Conservation (phyloP, 2,888 invertebrate species). For the Epirrita christyi region DNA sequence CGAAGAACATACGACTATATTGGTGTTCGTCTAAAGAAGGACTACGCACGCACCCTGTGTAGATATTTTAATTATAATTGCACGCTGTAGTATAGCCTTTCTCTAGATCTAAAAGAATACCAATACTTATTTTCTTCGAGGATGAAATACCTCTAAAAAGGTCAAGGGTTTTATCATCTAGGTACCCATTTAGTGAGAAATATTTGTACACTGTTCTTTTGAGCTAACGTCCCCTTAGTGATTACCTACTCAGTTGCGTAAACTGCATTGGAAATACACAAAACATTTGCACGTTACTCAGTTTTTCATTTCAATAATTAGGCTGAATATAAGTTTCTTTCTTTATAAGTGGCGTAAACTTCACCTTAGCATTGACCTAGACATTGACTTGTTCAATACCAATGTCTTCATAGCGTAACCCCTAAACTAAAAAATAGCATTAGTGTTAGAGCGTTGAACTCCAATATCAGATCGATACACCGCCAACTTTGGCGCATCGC, state of each 20-base stretch:
- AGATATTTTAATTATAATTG: conserved; percentile 33
- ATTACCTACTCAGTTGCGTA: conserved; percentile 61
- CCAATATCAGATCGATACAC: conserved; percentile 54
- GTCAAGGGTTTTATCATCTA: conserved; percentile 25
- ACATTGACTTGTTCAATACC: conserved; percentile 40
- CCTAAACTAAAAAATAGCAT: conserved; percentile 26
- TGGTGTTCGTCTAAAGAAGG: conserved; percentile 31
- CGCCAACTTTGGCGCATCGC: conserved; percentile 54
- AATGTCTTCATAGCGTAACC: conserved; percentile 32
- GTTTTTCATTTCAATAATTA: conserved; percentile 69
- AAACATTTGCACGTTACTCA: conserved; percentile 73
- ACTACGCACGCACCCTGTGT: conserved; percentile 31
- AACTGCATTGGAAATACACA: conserved; percentile 76
- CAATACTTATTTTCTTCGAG: conserved; percentile 36
- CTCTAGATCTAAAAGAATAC: conserved; percentile 28
- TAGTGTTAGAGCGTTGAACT: conserved; percentile 49
- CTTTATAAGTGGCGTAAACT: conserved; percentile 9
- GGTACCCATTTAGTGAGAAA: conserved; percentile 31
- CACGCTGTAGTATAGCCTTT: conserved; percentile 32
- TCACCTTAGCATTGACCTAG: conserved; percentile 43
- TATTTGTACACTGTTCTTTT: conserved; percentile 52
- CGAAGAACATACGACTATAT: conserved; percentile 35
- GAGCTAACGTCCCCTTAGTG: conserved; percentile 59
- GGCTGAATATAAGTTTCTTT: conserved; percentile 13
- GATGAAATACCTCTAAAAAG: conserved; percentile 28